phyloP scores from a whole-genome alignment of 2,888 invertebrate species.

The Drosophila atripex region DNA sequence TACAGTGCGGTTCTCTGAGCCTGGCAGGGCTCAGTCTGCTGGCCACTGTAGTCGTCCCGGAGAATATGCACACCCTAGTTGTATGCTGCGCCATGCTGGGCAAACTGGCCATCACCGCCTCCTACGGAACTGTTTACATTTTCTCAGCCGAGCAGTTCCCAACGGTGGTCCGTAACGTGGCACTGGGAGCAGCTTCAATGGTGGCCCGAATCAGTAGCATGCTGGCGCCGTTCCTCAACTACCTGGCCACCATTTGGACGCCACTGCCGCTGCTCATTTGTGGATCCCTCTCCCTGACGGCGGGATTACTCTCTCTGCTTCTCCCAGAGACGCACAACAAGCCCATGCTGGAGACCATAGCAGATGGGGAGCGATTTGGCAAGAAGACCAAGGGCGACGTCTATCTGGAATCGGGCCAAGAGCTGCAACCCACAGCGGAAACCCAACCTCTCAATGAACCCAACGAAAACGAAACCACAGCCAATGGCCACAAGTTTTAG shows the following conservation, averaged over 20 bases:
- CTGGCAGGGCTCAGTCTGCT: conserved; percentile 86
- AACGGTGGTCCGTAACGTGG: conserved; percentile 92
- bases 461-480: conserved; percentile 25
- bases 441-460: conserved; percentile 63
- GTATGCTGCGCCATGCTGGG: conserved; percentile 88
- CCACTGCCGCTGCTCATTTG: conserved; percentile 90
- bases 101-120: conserved; percentile 89
- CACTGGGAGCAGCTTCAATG: conserved; percentile 94
- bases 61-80: conserved; percentile 85
- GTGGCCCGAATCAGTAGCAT: conserved; percentile 91
- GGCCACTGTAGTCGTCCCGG: conserved; percentile 86
- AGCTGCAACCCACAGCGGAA: conserved; percentile 54
- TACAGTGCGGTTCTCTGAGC: conserved; percentile 89
- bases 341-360: conserved; percentile 91
- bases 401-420: conserved; percentile 65
- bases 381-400: conserved; percentile 77
- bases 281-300: conserved; percentile 89
- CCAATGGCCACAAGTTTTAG: conserved; percentile 50
- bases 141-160: conserved; percentile 91
- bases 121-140: conserved; percentile 90
- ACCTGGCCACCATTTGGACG: conserved; percentile 86
- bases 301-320: conserved; percentile 88
- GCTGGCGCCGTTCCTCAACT: conserved; percentile 90
- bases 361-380: conserved; percentile 90
- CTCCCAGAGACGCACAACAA: conserved; percentile 92